Percentiles rank a stretch among this genome's conserved stretches.
These are phyloP conservation scores for Phaenicophaeus curvirostris DNA, from an alignment of 2,797 vertebrate genomes.

Conservation along the genomic window DNA sequence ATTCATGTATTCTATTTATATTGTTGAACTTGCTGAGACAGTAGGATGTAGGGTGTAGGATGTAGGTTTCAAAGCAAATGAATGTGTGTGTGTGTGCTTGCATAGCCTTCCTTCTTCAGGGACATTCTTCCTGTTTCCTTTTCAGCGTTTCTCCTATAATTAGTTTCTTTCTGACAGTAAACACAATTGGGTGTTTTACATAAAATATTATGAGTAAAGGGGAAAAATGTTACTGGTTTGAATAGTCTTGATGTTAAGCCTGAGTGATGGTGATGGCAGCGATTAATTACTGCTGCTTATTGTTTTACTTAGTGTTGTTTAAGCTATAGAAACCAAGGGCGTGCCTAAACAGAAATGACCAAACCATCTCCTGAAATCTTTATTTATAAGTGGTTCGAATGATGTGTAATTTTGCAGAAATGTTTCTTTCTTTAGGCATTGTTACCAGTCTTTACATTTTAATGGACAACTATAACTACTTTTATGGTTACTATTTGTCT, in stretches of 20 bases:
- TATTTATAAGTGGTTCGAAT: not conserved
- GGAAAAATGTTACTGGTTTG: not conserved
- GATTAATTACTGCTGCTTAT: not conserved
- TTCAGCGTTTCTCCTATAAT: constrained; percentile 34
- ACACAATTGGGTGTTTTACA: not conserved
- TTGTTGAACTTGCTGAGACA: not conserved
- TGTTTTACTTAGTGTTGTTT: not conserved
- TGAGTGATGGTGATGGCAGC: not conserved
- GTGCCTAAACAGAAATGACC: not conserved
- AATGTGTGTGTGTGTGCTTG: not conserved
- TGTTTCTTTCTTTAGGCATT: not conserved
- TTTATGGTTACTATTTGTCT: not conserved
- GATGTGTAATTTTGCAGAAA: not conserved
- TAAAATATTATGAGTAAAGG: not conserved
- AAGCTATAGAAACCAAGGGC: not conserved
- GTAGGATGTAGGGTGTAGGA: constrained; percentile 32
- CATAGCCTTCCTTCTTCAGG: not conserved
- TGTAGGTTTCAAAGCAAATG: constrained; percentile 12
- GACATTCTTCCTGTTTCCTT: constrained; percentile 36
- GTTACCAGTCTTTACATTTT: not conserved
- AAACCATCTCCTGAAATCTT: not conserved
- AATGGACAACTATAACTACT: not conserved
- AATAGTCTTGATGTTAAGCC: not conserved
- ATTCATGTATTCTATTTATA: not conserved
- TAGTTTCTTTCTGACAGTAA: constrained; percentile 16